A percentile compares a stretch with the other conserved stretches of the same genome.
Conservation (phyloP, 2,797 vertebrate genomes). For the Rhinogobio ventralis region DNA sequence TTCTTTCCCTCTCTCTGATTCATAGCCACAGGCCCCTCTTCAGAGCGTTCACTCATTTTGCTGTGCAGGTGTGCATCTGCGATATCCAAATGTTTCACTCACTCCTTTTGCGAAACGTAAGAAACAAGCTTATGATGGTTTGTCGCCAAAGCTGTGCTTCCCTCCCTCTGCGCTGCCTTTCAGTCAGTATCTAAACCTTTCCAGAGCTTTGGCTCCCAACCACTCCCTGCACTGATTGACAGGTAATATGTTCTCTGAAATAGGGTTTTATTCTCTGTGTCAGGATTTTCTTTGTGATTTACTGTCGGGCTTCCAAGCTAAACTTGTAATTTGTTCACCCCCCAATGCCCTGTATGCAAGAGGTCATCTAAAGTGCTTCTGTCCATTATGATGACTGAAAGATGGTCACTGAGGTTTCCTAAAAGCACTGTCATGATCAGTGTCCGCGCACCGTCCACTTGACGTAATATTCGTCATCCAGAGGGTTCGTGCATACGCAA, state of each 20-base stretch:
- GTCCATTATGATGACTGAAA: constrained; percentile 11
- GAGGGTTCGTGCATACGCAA: no score
- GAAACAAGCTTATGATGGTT: constrained; percentile 34
- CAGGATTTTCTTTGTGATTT: constrained; percentile 43
- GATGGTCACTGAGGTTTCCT: constrained; percentile 1
- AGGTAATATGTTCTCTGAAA: constrained; percentile 38
- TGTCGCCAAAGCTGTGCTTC: constrained; percentile 3
- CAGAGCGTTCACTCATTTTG: constrained; percentile 35
- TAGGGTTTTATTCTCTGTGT: constrained; percentile 24
- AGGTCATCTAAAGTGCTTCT: constrained; percentile 21
- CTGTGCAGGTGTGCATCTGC: constrained; percentile 46
- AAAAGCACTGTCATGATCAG: neutral
- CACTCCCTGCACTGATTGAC: constrained; percentile 34
- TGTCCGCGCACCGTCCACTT: no score
- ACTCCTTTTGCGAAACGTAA: constrained; percentile 29
- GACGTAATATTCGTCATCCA: no score
- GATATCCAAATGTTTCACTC: constrained; percentile 55
- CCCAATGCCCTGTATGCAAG: neutral
- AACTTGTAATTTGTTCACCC: constrained; percentile 52
- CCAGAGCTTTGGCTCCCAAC: constrained; percentile 32
- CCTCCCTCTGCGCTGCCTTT: constrained; percentile 18
- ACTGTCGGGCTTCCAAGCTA: constrained; percentile 13
- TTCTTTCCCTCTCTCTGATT: constrained; percentile 44
- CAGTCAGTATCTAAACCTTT: constrained; percentile 46
- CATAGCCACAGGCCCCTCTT: constrained; percentile 46